phyloP scores from a whole-genome alignment of 2,888 invertebrate species.

The Caenorhabditis sp. region DNA sequence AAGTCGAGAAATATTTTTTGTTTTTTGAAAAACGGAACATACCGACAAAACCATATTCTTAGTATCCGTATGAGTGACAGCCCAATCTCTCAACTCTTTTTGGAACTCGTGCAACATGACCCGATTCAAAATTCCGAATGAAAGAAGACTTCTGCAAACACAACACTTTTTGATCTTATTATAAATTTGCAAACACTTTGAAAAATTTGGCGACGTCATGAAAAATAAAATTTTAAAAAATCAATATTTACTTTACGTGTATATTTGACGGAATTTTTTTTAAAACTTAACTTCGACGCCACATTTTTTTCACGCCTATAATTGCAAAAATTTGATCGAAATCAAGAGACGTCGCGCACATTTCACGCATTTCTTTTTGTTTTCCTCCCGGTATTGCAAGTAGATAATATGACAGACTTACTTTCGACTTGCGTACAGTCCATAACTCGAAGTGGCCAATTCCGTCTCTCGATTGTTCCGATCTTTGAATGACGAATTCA shows the following conservation, averaged over 20 bases:
- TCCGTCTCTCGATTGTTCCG: not conserved
- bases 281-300: too few relatives aligned
- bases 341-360: too few relatives aligned
- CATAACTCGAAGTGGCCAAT: conserved; percentile 13
- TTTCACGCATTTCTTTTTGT: too few relatives aligned
- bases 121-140: conserved; percentile 6
- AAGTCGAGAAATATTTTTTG: not conserved
- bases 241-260: too few relatives aligned
- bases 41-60: not conserved
- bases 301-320: too few relatives aligned
- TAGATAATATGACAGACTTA: too few relatives aligned
- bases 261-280: too few relatives aligned
- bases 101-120: conserved; percentile 17
- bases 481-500: not conserved
- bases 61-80: conserved; percentile 11
- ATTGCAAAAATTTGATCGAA: too few relatives aligned
- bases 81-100: conserved; percentile 9
- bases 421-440: conserved; percentile 15
- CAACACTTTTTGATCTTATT: not conserved
- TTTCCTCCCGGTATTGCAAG: too few relatives aligned
- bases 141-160: conserved; percentile 23
- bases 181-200: not conserved
- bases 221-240: too few relatives aligned
- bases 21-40: not conserved
- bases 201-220: too few relatives aligned